Conservation (phyloP, 2,888 invertebrate species). For the Cantharis rustica region DNA sequence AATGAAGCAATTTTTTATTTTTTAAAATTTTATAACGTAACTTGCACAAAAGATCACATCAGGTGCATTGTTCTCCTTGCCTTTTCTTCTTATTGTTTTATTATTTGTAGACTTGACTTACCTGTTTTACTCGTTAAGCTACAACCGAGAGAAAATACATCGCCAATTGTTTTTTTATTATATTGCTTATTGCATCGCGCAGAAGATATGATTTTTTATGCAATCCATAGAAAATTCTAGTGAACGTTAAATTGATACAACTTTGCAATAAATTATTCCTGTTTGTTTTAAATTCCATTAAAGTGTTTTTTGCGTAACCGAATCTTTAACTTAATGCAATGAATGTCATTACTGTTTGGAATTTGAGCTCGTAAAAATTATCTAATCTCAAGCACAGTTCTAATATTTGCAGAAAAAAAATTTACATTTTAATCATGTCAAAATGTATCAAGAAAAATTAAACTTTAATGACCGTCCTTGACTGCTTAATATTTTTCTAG, state of each 20-base stretch:
- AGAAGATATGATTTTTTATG: neutral
- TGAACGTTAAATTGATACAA: neutral
- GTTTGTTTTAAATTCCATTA: neutral
- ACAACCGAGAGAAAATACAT: conserved; percentile 5
- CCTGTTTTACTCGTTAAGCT: conserved; percentile 27
- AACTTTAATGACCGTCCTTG: no score
- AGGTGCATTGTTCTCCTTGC: conserved; percentile 26
- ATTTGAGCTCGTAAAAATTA: neutral
- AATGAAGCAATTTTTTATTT: neutral
- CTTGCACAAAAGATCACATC: conserved; percentile 1
- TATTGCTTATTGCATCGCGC: no score
- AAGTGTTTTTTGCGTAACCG: neutral
- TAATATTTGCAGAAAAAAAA: neutral
- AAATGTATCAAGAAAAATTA: no score
- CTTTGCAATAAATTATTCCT: neutral
- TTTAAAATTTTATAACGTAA: neutral
- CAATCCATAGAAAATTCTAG: neutral
- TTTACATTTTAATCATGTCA: no score
- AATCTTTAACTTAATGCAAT: neutral
- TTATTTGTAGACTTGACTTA: conserved; percentile 27
- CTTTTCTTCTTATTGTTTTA: conserved; percentile 21
- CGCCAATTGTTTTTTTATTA: neutral
- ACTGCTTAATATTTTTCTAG: no score
- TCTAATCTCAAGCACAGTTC: neutral
- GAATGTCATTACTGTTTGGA: neutral